These are phyloP conservation scores for Autographa gamma DNA, from an alignment of 2,888 invertebrate species.

Conservation along the genomic window DNA sequence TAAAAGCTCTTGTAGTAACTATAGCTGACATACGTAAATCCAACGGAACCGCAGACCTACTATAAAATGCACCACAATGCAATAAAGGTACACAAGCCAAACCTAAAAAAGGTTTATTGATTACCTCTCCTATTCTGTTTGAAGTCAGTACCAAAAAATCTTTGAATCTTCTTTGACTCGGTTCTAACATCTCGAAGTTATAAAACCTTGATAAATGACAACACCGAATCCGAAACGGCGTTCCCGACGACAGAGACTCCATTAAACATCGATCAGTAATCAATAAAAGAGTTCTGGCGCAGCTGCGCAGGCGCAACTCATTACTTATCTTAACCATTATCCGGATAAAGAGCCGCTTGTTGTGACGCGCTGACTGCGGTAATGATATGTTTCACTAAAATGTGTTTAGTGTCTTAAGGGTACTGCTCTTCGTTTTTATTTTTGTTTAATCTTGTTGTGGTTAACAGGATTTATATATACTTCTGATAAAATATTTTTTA, in stretches of 20 bases:
- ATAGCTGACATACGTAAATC: no score
- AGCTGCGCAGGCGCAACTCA: slow-evolving; percentile 73
- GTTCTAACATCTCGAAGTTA: slow-evolving; percentile 27
- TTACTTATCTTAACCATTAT: slow-evolving; percentile 83
- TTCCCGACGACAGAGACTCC: slow-evolving; percentile 65
- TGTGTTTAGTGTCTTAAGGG: slow-evolving; percentile 22
- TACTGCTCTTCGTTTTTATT: not conserved
- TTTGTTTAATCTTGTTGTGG: not conserved
- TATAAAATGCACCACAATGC: no score
- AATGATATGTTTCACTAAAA: slow-evolving; percentile 52
- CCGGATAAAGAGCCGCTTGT: slow-evolving; percentile 76
- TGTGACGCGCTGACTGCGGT: slow-evolving; percentile 68
- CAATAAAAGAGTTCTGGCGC: slow-evolving; percentile 71
- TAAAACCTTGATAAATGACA: slow-evolving; percentile 56
- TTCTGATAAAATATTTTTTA: no score
- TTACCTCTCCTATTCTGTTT: not conserved
- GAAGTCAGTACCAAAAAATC: not conserved
- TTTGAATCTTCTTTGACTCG: not conserved
- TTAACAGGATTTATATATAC: not conserved
- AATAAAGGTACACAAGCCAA: not conserved
- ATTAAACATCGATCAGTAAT: slow-evolving; percentile 76
- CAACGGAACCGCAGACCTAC: no score
- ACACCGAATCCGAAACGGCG: slow-evolving; percentile 44
- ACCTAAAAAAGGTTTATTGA: not conserved
- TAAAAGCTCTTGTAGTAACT: no score